Percentiles rank a stretch among this genome's conserved stretches.
phyloP scores from a whole-genome alignment of 2,113 vertebrate species.

The Phalacrocorax pelagicus region DNA sequence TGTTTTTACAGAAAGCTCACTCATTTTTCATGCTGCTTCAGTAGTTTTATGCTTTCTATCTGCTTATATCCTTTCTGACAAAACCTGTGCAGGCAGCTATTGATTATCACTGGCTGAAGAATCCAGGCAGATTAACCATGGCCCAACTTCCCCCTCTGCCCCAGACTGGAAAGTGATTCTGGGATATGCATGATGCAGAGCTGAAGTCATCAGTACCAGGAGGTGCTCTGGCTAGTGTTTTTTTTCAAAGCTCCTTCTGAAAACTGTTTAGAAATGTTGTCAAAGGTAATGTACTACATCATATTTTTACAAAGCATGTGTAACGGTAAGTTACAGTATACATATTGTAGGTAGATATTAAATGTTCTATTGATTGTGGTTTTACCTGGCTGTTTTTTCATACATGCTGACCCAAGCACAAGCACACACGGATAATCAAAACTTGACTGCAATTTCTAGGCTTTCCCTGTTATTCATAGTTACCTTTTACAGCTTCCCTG shows the following conservation, averaged over 20 bases:
- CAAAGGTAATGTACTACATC: background rate
- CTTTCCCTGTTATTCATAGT: background rate
- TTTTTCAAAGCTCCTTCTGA: background rate
- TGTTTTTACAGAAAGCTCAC: background rate
- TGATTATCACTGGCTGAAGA: background rate
- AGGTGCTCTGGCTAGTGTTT: background rate
- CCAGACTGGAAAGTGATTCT: background rate
- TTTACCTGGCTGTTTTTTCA: background rate
- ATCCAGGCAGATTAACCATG: background rate
- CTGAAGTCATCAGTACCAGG: background rate
- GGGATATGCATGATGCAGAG: background rate
- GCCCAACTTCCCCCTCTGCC: background rate
- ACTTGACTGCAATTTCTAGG: background rate
- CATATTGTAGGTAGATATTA: background rate
- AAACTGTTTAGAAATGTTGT: background rate
- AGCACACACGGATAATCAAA: background rate
- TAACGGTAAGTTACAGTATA: background rate
- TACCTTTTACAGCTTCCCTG: background rate
- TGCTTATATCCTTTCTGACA: background rate
- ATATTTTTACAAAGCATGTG: background rate
- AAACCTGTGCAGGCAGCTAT: background rate
- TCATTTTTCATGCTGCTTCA: background rate
- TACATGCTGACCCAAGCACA: too few relatives aligned
- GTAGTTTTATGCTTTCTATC: background rate
- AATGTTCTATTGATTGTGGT: background rate